Conservation (phyloP, 2,113 vertebrate genomes). For the Eonycteris spelaea region DNA sequence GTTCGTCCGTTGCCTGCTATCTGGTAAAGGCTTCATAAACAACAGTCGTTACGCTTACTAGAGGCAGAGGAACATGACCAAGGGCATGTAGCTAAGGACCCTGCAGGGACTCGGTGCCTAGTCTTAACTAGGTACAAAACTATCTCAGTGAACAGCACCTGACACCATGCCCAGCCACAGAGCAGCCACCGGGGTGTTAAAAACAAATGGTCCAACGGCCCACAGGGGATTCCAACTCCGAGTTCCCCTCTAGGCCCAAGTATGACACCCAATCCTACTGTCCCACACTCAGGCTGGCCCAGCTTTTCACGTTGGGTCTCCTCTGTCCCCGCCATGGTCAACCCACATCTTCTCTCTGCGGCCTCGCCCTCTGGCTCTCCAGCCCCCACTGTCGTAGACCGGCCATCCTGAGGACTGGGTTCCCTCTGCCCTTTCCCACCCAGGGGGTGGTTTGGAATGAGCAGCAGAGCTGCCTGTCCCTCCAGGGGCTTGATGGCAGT, state of each 20-base stretch:
- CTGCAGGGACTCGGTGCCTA: background rate
- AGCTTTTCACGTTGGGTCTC: background rate
- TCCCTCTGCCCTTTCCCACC: background rate
- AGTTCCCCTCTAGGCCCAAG: background rate
- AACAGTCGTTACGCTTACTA: fast-evolving
- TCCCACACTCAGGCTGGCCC: background rate
- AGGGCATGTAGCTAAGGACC: background rate
- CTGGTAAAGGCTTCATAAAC: background rate
- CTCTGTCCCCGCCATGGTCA: background rate
- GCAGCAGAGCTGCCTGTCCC: background rate
- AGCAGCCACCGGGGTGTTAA: background rate
- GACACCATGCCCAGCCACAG: background rate
- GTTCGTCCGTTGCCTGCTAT: fast-evolving
- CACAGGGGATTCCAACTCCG: background rate
- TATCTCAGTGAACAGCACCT: background rate
- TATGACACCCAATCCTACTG: background rate
- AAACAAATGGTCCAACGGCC: background rate
- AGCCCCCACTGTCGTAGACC: too few species aligned
- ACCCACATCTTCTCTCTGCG: background rate
- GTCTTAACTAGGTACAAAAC: too few species aligned
- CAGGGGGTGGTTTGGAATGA: background rate
- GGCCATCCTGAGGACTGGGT: background rate
- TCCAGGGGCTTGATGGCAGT: background rate
- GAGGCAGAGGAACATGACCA: background rate
- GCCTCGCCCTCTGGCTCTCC: background rate